These are phyloP conservation scores for Sebastes variabilis DNA, from an alignment of 2,797 vertebrate genomes.

Conservation along the genomic window DNA sequence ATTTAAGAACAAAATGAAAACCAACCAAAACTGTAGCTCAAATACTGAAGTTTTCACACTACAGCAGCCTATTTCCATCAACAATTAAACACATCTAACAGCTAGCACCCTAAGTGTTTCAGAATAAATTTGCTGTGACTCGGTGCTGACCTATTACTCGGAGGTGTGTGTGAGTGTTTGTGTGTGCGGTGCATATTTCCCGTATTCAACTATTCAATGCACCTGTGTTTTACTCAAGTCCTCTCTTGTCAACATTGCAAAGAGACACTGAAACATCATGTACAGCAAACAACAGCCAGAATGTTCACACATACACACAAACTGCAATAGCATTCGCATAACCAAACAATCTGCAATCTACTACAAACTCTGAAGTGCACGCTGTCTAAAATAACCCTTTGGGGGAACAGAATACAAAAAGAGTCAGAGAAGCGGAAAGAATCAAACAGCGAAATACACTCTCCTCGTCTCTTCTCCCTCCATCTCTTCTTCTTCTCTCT, in stretches of 20 bases:
- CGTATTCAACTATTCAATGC: slow-evolving; percentile 30
- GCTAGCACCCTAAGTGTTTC: not conserved
- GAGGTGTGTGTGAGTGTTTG: not conserved
- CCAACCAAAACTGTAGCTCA: not conserved
- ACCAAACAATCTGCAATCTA: slow-evolving; percentile 65
- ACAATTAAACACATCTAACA: slow-evolving; percentile 7
- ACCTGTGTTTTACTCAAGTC: slow-evolving; percentile 40
- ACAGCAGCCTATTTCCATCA: not conserved
- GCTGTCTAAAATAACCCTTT: slow-evolving; percentile 65
- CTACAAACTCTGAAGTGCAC: slow-evolving; percentile 58
- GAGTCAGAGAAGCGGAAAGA: slow-evolving; percentile 69
- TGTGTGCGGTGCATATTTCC: not conserved
- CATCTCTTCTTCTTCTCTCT: not conserved
- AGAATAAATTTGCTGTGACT: not conserved
- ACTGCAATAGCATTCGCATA: slow-evolving; percentile 38
- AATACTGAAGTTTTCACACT: not conserved
- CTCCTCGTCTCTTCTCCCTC: slow-evolving; percentile 34
- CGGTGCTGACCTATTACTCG: slow-evolving; percentile 26
- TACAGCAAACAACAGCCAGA: slow-evolving; percentile 52
- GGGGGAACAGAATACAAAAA: slow-evolving; percentile 68
- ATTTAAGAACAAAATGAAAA: not conserved
- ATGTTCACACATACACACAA: slow-evolving; percentile 22
- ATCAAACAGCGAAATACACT: slow-evolving; percentile 77
- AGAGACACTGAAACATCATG: slow-evolving; percentile 60
- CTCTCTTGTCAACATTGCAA: slow-evolving; percentile 55